A percentile compares a stretch with the other conserved stretches of the same genome.
These are phyloP conservation scores for Pseudomyrmex gracilis DNA, from an alignment of 1,140 invertebrate genomes.

Conservation along the genomic window DNA sequence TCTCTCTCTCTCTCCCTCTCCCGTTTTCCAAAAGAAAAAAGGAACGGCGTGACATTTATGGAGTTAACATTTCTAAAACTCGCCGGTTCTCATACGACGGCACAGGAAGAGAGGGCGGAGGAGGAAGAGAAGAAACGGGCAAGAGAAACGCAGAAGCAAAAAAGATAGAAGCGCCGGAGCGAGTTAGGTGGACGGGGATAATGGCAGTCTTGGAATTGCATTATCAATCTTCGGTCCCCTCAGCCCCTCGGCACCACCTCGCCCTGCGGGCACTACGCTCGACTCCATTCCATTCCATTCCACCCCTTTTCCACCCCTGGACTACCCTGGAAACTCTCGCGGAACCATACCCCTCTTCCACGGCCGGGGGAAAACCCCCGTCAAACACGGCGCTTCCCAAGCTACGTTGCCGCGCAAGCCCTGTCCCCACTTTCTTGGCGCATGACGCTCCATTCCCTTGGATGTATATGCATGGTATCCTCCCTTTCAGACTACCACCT, in stretches of 20 bases:
- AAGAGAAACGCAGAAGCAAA: slow-evolving; percentile 77
- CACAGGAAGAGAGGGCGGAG: slow-evolving; percentile 34
- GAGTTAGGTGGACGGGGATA: slow-evolving; percentile 82
- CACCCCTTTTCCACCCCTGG: slow-evolving; percentile 77
- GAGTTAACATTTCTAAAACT: slow-evolving; percentile 86
- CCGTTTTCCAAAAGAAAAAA: slow-evolving; percentile 50
- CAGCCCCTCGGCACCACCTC: slow-evolving; percentile 68
- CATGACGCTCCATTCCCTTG: slow-evolving; percentile 76
- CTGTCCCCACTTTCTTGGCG: slow-evolving; percentile 76
- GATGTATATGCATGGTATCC: slow-evolving; percentile 79
- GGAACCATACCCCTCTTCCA: slow-evolving; percentile 68
- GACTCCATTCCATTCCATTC: slow-evolving; percentile 83
- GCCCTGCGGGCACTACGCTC: slow-evolving; percentile 76
- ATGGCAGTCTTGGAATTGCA: slow-evolving; percentile 86
- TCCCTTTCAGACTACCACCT: slow-evolving; percentile 58
- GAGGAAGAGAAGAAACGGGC: slow-evolving; percentile 50
- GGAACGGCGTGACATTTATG: slow-evolving; percentile 83
- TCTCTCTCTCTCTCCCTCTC: no score
- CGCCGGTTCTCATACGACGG: slow-evolving; percentile 78
- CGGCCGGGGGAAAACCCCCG: slow-evolving; percentile 64
- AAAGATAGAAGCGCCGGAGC: slow-evolving; percentile 84
- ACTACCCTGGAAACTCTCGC: slow-evolving; percentile 72
- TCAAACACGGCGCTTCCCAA: slow-evolving; percentile 81
- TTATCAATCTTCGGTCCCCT: slow-evolving; percentile 85
- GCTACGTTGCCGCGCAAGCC: slow-evolving; percentile 78